These are phyloP conservation scores for Dunckerocampus dactyliophorus DNA, from an alignment of 2,113 vertebrate species.

Conservation along the genomic window DNA sequence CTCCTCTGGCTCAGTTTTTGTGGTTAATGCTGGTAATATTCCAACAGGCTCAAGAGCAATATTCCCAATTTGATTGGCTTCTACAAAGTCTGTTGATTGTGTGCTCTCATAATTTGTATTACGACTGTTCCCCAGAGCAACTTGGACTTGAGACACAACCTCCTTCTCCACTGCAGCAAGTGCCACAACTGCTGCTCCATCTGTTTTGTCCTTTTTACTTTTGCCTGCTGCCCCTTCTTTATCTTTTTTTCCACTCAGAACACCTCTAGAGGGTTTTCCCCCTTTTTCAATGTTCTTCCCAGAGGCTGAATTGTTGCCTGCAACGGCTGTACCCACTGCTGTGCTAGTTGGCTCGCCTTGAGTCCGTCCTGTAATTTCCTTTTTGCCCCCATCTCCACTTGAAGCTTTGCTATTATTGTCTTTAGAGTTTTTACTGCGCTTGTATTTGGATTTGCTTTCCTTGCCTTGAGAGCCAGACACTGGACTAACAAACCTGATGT, in stretches of 20 bases:
- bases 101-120: constrained; percentile 83
- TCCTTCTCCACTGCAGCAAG: constrained; percentile 83
- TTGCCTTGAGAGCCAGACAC: constrained; percentile 94
- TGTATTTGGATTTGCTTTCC: constrained; percentile 98
- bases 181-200: constrained; percentile 76
- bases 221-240: constrained; percentile 89
- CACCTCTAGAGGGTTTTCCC: constrained; percentile 83
- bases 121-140: constrained; percentile 80
- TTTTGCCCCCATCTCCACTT: constrained; percentile 87
- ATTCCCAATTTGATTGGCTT: constrained; percentile 90
- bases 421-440: constrained; percentile 97
- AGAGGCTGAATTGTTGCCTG: constrained; percentile 70
- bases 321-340: constrained; percentile 63
- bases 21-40: constrained; percentile 85
- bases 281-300: constrained; percentile 88
- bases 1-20: constrained; percentile 92
- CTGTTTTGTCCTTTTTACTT: constrained; percentile 94
- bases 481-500: constrained; percentile 97
- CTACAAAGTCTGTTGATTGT: constrained; percentile 81
- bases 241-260: constrained; percentile 90
- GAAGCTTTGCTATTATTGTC: constrained; percentile 88
- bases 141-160: constrained; percentile 80
- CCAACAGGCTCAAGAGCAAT: constrained; percentile 91
- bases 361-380: constrained; percentile 86
- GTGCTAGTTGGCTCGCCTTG: constrained; percentile 79